These are phyloP conservation scores for Thymallus thymallus DNA, from an alignment of 2,113 vertebrate genomes.

Conservation along the genomic window DNA sequence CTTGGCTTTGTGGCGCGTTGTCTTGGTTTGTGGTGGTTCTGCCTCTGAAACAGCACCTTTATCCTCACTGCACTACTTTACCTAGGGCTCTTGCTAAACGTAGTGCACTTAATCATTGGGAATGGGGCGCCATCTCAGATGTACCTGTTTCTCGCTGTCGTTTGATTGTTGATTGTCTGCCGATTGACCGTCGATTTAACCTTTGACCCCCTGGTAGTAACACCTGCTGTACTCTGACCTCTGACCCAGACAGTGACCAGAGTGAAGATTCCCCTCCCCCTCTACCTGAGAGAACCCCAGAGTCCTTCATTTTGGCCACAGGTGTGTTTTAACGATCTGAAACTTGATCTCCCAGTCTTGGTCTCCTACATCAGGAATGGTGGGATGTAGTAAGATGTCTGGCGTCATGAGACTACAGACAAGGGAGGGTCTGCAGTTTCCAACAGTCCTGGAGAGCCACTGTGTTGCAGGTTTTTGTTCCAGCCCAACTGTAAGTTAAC, in stretches of 20 bases:
- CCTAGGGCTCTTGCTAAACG: too few species aligned
- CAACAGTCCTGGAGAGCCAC: too few species aligned
- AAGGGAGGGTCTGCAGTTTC: too few species aligned
- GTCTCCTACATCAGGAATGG: slow-evolving; percentile 14
- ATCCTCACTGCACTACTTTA: too few species aligned
- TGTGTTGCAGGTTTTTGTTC: too few species aligned
- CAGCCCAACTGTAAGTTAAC: too few species aligned
- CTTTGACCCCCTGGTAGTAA: slow-evolving; percentile 17
- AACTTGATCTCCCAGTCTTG: too few species aligned
- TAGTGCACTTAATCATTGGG: too few species aligned
- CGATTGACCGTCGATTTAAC: not conserved
- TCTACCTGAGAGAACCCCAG: slow-evolving; percentile 89
- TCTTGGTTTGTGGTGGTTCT: not conserved
- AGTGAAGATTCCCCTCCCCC: slow-evolving; percentile 88
- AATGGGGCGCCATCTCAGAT: too few species aligned
- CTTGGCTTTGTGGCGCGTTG: slow-evolving; percentile 53
- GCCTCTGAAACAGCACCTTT: not conserved
- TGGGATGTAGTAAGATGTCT: too few species aligned
- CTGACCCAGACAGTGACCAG: slow-evolving; percentile 83
- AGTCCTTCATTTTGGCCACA: slow-evolving; percentile 91
- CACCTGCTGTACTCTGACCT: slow-evolving; percentile 57
- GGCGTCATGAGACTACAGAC: too few species aligned
- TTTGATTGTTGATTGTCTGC: not conserved
- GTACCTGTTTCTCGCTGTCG: not conserved
- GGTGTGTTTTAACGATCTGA: slow-evolving; percentile 78